These are phyloP conservation scores for Fregata magnificens DNA, from an alignment of 2,113 vertebrate species.

Conservation along the genomic window DNA sequence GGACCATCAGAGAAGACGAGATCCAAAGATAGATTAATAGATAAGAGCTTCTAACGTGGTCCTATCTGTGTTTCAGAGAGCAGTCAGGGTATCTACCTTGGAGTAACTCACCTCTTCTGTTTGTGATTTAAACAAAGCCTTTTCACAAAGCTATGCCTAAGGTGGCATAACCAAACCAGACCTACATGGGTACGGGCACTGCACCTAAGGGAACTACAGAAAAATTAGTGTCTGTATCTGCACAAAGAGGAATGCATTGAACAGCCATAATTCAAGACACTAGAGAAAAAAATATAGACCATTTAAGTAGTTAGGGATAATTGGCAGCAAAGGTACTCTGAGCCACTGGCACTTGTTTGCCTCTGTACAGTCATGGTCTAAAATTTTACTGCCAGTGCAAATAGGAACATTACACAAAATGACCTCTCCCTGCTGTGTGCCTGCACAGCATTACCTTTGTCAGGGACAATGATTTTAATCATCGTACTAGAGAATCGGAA, in stretches of 20 bases:
- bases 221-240: not conserved
- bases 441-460: not conserved
- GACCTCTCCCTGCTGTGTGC: not conserved
- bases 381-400: not conserved
- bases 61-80: not conserved
- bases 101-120: not conserved
- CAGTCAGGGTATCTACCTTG: not conserved
- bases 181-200: not conserved
- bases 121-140: not conserved
- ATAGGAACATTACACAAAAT: not conserved
- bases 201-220: not conserved
- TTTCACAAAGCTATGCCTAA: not conserved
- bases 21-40: not conserved
- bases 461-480: not conserved
- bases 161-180: not conserved
- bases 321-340: not conserved
- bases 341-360: not conserved
- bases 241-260: not conserved
- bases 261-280: not conserved
- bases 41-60: not conserved
- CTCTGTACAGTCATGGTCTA: not conserved
- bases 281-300: not conserved
- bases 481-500: not conserved
- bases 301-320: not conserved
- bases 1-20: not conserved